Percentiles rank a stretch among this genome's conserved stretches.
Evolutionary conservation across 1,140 invertebrate species (phyloP).

Genomic region (Gonioctena quinquepunctata): DNA sequence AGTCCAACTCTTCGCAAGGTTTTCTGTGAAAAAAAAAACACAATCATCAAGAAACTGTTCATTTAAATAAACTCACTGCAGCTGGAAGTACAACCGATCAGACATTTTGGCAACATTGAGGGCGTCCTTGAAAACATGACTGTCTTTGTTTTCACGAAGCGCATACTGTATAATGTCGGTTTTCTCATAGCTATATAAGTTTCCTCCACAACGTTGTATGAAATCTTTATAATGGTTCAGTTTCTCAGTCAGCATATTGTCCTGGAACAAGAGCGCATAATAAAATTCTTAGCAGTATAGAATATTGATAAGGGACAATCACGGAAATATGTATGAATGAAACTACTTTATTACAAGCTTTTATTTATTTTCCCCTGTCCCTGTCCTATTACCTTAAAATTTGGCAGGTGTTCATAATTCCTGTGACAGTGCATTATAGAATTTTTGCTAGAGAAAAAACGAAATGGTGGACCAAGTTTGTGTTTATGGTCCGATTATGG

Average conservation of each 20-base stretch:
- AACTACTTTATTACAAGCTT: too few species aligned
- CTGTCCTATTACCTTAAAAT: too few species aligned
- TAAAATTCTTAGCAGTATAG: too few species aligned
- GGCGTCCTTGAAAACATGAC: slow-evolving; percentile 31
- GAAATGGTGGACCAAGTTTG: too few species aligned
- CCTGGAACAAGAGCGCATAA: slow-evolving; percentile 3
- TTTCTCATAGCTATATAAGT: slow-evolving; percentile 31
- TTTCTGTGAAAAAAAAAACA: slow-evolving; percentile 5
- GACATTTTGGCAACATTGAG: slow-evolving; percentile 23
- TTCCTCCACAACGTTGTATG: slow-evolving; percentile 28
- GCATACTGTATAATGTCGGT: slow-evolving; percentile 42
- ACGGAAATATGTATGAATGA: too few species aligned
- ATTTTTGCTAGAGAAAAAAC: too few species aligned
- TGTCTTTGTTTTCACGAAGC: slow-evolving; percentile 26
- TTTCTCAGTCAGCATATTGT: slow-evolving; percentile 17
- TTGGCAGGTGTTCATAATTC: too few species aligned
- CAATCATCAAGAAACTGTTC: not conserved
- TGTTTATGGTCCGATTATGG: too few species aligned
- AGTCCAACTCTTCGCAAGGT: slow-evolving; percentile 17
- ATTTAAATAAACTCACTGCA: slow-evolving; percentile 24
- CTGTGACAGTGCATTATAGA: too few species aligned
- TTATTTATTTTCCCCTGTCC: too few species aligned
- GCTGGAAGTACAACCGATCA: slow-evolving; percentile 26
- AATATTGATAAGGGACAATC: too few species aligned
- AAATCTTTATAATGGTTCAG: slow-evolving; percentile 36